Evolutionary conservation across 2,888 invertebrate species (phyloP), one percentile per base, ranked within the genome.

Genomic region (Tinea pellionella): DNA sequence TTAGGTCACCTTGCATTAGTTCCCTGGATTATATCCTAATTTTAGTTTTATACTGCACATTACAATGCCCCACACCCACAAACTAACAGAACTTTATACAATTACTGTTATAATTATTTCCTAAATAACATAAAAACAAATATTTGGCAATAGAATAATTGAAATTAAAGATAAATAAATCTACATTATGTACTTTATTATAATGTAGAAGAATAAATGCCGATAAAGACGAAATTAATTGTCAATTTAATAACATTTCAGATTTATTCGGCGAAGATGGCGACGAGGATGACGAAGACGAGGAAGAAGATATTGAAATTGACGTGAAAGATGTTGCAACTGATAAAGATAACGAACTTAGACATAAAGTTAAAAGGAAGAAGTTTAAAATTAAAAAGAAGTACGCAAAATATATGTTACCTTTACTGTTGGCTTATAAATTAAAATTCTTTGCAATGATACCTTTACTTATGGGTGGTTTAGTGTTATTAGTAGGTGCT

Each of bases 381-480:
- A 69, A 66, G 29, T 67, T 66, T 41, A 90, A 89, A 67, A 68
- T 82, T 59, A 85, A 87, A 63, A 90, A 90, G 74, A 91, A 90
- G 74, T 88, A 91, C 65, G 90, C 91, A 65, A 92, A 91, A 69
- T 91, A 92, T 70, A 79, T 95, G 77, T 76, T 95, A 68, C 94
- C 95, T 0, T 80, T 95, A 15, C 81, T 95, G 30, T 70, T 95
- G 67, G 95, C 95, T 0, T 95, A 95, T 77, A 95, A 95, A 76
- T 78, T 96, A 71, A 95, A 95, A 74, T 94, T 93, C 75, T 90
- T 95, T 66, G 91, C 93, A 0, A 73, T 95, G 60, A 89, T 95
- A 42, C 95, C 95, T 0, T 88, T 94, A 0, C 75, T 95, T 73
- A 89, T 95, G 64, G 92, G 93, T 59, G 91, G 90, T 6, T 76